Conservation (phyloP, 2,113 vertebrate genomes). For the Murina feae region DNA sequence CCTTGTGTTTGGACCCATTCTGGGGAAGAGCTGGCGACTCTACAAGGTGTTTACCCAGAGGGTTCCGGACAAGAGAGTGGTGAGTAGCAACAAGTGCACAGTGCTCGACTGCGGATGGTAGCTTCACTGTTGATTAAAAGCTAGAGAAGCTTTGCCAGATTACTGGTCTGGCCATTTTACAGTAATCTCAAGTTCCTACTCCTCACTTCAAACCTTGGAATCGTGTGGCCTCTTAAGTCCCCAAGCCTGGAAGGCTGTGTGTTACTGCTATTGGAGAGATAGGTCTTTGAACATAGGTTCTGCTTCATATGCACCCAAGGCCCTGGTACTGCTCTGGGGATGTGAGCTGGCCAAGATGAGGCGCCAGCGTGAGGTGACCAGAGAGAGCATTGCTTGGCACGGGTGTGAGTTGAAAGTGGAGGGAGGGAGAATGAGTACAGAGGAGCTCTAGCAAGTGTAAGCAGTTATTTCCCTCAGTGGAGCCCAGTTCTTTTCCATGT, state of each 20-base stretch:
- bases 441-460: not conserved
- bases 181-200: not conserved
- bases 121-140: not conserved
- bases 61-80: constrained; percentile 95
- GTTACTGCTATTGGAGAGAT: not conserved
- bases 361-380: not conserved
- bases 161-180: not conserved
- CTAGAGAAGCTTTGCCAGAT: not conserved
- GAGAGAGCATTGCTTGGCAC: not conserved
- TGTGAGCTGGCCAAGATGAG: not conserved
- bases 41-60: constrained; percentile 95
- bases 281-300: not conserved
- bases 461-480: not conserved
- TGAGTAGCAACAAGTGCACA: constrained; percentile 77
- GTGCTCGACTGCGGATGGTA: not conserved
- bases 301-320: not conserved
- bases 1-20: constrained; percentile 91
- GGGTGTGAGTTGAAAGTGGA: not conserved
- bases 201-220: not conserved
- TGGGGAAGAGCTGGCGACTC: constrained; percentile 96
- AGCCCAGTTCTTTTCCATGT: not conserved
- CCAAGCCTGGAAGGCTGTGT: not conserved
- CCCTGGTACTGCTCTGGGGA: not conserved
- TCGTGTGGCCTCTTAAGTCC: not conserved
- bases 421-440: not conserved